Evolutionary conservation across 2,797 vertebrate genomes (phyloP), one percentile per base, ranked within the genome.

Genomic region (Cuniculus paca): DNA sequence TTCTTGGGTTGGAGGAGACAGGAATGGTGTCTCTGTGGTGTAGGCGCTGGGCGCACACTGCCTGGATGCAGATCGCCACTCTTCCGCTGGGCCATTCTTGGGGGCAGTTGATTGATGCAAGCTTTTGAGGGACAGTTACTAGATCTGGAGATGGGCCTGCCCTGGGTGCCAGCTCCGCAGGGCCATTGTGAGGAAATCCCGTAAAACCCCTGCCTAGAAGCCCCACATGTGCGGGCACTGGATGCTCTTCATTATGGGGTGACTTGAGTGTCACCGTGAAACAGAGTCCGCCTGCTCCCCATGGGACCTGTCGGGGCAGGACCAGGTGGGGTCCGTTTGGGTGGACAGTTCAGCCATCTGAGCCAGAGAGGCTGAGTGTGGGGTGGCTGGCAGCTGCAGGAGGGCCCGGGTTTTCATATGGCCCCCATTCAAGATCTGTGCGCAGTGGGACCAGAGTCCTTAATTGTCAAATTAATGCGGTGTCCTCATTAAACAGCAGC

Each of bases 401-500:
- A 70, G 48, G 52, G 70, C 52, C 63, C 75, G 2, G 36, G 85
- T 63, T 93, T 95, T 94, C 95, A 50, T 8, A 6, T 26, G 45
- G 82, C 74, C 74, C 82, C 93, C 13, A 10, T 82, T 96, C 75
- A 72, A 70, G 93, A 94, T 42, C 88, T 34, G 5, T 68, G 79
- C 4, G 4, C 77, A 48, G 4, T 60, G 94, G 96, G 95, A 77
- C 77, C 34, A 17, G 26, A 79, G 90, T 42, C 80, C 83, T 83
- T 94, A 45, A 85, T 93, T 88, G 89, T 96, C 89, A 90, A 31
- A 82, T 88, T 63, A 85, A 74, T 78, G 87, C 72, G 31, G 36
- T 75, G 6, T 93, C 93, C 52, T 88, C 93, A 52, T 97, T 91
- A 92, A 96, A 95, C 63, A 42, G 60, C 54, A 42, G 28, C 36